These are phyloP conservation scores for Aphodius granarius DNA, from an alignment of 2,888 invertebrate species.

Conservation along the genomic window DNA sequence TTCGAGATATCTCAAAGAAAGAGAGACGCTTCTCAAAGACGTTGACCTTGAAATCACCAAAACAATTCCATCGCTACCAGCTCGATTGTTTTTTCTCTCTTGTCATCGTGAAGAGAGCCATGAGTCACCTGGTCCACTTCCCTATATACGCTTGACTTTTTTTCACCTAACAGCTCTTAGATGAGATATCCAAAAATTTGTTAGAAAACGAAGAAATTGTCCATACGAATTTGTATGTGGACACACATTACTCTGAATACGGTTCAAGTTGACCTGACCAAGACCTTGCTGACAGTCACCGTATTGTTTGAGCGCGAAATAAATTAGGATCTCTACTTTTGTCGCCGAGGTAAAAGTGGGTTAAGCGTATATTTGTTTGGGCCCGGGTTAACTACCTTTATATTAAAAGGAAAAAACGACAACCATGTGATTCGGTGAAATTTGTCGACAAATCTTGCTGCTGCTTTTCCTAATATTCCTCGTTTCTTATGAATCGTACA, in stretches of 20 bases:
- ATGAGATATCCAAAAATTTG: background rate
- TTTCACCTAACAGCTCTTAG: background rate
- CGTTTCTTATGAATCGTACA: background rate
- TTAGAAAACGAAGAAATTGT: background rate
- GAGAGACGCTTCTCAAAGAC: background rate
- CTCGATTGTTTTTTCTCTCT: background rate
- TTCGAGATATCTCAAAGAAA: background rate
- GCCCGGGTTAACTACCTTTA: background rate
- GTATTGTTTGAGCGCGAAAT: background rate
- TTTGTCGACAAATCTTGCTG: background rate
- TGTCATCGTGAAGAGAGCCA: background rate
- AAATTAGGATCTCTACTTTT: background rate
- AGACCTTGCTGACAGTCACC: background rate
- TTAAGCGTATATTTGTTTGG: background rate
- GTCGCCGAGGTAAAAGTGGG: background rate
- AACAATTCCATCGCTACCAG: background rate
- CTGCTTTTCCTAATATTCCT: background rate
- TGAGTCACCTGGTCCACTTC: background rate
- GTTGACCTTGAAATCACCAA: background rate
- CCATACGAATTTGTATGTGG: background rate
- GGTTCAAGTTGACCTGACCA: background rate
- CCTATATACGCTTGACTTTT: background rate
- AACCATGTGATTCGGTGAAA: background rate
- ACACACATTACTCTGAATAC: background rate
- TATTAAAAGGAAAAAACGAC: background rate